A percentile compares a stretch with the other conserved stretches of the same genome.
phyloP scores from a whole-genome alignment of 2,797 vertebrate genomes.

The Periophthalmus magnuspinnatus region DNA sequence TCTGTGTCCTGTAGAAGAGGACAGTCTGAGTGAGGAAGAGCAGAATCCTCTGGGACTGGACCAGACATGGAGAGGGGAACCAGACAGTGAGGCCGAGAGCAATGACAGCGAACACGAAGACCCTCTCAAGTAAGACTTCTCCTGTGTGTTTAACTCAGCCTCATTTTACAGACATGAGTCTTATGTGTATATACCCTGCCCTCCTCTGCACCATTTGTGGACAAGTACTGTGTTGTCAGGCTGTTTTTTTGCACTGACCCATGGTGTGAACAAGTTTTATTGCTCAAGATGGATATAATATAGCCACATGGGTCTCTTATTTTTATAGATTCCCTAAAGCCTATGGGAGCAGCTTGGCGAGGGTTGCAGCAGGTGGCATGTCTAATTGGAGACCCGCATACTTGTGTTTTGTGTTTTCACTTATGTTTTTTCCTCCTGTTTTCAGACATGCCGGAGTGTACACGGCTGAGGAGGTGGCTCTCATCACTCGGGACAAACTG shows the following conservation, averaged over 20 bases:
- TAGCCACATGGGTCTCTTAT: too few species aligned
- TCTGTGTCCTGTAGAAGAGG: slow-evolving; percentile 81
- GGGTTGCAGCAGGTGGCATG: too few species aligned
- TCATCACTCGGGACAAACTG: slow-evolving; percentile 95
- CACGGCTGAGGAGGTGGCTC: slow-evolving; percentile 94
- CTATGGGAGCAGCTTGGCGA: too few species aligned
- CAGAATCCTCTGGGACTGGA: slow-evolving; percentile 87
- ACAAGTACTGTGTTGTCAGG: too few species aligned
- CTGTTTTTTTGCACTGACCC: too few species aligned
- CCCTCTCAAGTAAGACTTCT: slow-evolving; percentile 86
- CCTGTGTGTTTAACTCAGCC: background rate
- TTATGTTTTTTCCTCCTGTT: background rate
- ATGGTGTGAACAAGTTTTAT: too few species aligned
- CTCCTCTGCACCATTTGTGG: too few species aligned
- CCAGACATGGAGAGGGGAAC: slow-evolving; percentile 96
- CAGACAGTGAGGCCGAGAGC: slow-evolving; percentile 96
- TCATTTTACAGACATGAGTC: background rate
- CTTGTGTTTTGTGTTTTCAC: too few species aligned
- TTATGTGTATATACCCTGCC: too few species aligned
- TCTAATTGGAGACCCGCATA: too few species aligned
- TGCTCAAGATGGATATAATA: too few species aligned
- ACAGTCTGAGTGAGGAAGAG: slow-evolving; percentile 94
- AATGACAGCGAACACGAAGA: slow-evolving; percentile 97
- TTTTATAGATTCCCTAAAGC: too few species aligned
- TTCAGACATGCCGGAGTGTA: slow-evolving; percentile 93